Evolutionary conservation across 2,888 invertebrate species (phyloP), one percentile per base, ranked within the genome.

Genomic region (Leptopilina drosophilae): DNA sequence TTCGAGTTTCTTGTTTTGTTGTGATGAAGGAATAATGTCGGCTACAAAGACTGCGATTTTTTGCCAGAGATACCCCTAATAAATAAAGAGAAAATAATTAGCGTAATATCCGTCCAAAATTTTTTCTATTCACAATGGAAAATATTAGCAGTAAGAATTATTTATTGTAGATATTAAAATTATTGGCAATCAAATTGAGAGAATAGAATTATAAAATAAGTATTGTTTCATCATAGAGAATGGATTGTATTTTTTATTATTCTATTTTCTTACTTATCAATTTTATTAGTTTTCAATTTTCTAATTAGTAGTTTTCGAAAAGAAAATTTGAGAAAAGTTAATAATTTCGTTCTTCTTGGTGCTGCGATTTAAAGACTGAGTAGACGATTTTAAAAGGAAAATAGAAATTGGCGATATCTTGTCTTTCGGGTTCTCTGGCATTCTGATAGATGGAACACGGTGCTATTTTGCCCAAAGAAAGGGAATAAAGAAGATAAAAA

Each of bases 381-480:
- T 73, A 73, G 56, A 8, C 9, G 40, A 40, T 56, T 42, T 42
- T 7, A 42, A 42, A 42, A 66, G 20, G 11, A 53, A 73, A 62
- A 20, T 62, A 62, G 20, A 62, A 62, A 62, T 62, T 62, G 62
- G 59, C 59, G n/a, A 62, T 62, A 62, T 46, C 53, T 69, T n/a
- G 59, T 73, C 26, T 77, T 82, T 80, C 78, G 85, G 81, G 85
- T 83, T 87, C 86, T 87, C 87, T 87, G 86, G 85, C 82, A 75
- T 53, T 5, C 1, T 56, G 77, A 81, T 80, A 84, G 84, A 83
- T 5, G 86, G 49, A 49, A 49, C 85, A 88, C 87, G 89, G 90
- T 89, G 90, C 89, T 89, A 89, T 88, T 86, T 88, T 87, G 80
- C 82, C 49, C 20, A 20, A 12, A 49, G 12, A 49, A 49, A 20